Evolutionary conservation across 2,113 vertebrate species (phyloP).

Genomic region (Chamaetylas fuelleborni): DNA sequence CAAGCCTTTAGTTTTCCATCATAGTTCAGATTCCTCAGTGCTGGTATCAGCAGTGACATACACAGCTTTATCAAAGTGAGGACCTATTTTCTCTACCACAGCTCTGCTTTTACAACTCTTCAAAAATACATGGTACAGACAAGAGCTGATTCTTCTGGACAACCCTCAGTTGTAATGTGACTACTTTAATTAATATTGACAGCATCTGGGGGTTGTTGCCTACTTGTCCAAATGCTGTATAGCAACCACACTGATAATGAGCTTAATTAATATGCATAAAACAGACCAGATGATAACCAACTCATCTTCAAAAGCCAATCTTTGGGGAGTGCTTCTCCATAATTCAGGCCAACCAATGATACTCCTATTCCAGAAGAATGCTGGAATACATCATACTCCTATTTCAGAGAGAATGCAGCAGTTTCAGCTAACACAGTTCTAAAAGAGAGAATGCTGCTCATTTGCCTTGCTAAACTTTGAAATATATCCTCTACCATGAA

Average conservation of each 20-base stretch:
- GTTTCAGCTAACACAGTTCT: background rate
- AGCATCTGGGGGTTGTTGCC: background rate
- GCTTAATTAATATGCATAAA: background rate
- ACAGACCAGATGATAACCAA: background rate
- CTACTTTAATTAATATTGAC: background rate
- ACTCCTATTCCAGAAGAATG: background rate
- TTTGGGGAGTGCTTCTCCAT: background rate
- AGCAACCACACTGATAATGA: background rate
- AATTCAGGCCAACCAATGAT: background rate
- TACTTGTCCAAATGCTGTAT: background rate
- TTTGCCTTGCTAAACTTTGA: background rate
- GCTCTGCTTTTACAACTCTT: background rate
- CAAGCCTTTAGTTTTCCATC: background rate
- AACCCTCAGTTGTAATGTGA: background rate
- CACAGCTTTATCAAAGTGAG: background rate
- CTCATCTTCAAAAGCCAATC: background rate
- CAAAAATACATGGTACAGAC: background rate
- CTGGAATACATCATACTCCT: background rate
- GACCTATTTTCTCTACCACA: background rate
- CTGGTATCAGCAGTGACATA: background rate
- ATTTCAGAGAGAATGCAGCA: background rate
- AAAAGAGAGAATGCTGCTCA: background rate
- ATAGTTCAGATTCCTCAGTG: background rate
- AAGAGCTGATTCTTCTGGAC: background rate
- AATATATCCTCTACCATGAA: background rate